Percentiles rank a stretch among this genome's conserved stretches.
Evolutionary conservation across 2,888 invertebrate species (phyloP).

Genomic region (Hedychridium roseum): DNA sequence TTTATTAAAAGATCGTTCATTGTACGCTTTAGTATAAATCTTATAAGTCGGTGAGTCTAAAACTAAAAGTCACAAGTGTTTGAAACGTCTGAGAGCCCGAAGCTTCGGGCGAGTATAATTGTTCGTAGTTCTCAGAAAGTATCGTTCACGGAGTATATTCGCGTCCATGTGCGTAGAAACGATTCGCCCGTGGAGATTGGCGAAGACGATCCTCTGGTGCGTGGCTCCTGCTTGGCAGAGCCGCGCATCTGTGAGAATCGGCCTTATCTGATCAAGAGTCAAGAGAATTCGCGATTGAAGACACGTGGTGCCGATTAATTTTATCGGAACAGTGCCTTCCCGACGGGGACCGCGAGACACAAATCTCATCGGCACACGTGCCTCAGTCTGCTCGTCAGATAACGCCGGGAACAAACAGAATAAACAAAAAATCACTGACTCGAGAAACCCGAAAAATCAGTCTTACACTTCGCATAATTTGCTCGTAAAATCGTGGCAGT

Average conservation of each 20-base stretch:
- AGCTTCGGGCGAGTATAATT: conserved; percentile 6
- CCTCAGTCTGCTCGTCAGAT: background rate
- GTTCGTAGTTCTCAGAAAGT: conserved; percentile 12
- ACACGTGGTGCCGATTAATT: conserved; percentile 53
- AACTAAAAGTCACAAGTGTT: too few relatives aligned
- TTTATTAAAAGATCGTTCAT: too few relatives aligned
- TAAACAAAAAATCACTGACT: too few relatives aligned
- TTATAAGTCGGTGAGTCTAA: too few relatives aligned
- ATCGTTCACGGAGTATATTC: background rate
- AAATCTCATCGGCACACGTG: background rate
- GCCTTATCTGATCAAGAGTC: conserved; percentile 47
- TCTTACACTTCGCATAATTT: too few relatives aligned
- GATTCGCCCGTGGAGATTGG: conserved; percentile 8
- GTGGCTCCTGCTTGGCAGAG: conserved; percentile 21
- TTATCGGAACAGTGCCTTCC: conserved; percentile 41
- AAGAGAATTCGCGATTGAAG: conserved; percentile 37
- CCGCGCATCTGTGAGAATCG: conserved; percentile 45
- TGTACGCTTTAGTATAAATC: too few relatives aligned
- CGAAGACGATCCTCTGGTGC: conserved; percentile 16
- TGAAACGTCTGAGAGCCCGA: too few relatives aligned
- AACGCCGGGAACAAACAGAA: too few relatives aligned
- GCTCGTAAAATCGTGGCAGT: too few relatives aligned
- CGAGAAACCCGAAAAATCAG: too few relatives aligned
- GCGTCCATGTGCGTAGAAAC: background rate
- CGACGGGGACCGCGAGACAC: conserved; percentile 1